phyloP scores from a whole-genome alignment of 2,888 invertebrate species.

The Rotaria magnacalcarata region DNA sequence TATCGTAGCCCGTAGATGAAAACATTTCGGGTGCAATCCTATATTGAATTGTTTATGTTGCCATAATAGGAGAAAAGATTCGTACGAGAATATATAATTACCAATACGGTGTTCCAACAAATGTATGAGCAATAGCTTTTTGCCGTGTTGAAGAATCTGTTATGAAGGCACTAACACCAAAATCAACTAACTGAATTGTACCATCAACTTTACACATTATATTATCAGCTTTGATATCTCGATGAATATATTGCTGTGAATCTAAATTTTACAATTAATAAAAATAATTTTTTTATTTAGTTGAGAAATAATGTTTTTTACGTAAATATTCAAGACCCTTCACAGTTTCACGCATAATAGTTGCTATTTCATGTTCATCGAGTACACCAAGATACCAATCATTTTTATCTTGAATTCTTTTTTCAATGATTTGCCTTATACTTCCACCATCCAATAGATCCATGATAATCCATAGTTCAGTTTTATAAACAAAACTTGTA shows the following conservation, averaged over 20 bases:
- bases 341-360: slow-evolving; percentile 10
- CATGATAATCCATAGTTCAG: slow-evolving; percentile 31
- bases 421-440: slow-evolving; percentile 36
- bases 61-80: too few species aligned
- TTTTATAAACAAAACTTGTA: slow-evolving; percentile 31
- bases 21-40: slow-evolving; percentile 35
- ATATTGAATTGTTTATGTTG: not conserved
- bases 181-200: slow-evolving; percentile 20
- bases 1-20: slow-evolving; percentile 9
- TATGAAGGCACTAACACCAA: slow-evolving; percentile 7
- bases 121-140: slow-evolving; percentile 26
- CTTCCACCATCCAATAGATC: slow-evolving; percentile 19
- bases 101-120: slow-evolving; percentile 33
- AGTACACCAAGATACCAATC: slow-evolving; percentile 37
- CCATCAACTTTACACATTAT: slow-evolving; percentile 34
- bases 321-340: slow-evolving; percentile 30
- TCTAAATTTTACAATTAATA: not conserved
- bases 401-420: not conserved
- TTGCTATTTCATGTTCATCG: slow-evolving; percentile 23
- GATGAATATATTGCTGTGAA: slow-evolving; percentile 18
- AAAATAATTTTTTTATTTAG: too few species aligned
- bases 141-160: not conserved
- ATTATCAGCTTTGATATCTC: slow-evolving; percentile 27
- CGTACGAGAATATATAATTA: not conserved
- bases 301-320: not conserved